A percentile compares a stretch with the other conserved stretches of the same genome.
Evolutionary conservation across 2,888 invertebrate species (phyloP).

Genomic region (Boloria selene): DNA sequence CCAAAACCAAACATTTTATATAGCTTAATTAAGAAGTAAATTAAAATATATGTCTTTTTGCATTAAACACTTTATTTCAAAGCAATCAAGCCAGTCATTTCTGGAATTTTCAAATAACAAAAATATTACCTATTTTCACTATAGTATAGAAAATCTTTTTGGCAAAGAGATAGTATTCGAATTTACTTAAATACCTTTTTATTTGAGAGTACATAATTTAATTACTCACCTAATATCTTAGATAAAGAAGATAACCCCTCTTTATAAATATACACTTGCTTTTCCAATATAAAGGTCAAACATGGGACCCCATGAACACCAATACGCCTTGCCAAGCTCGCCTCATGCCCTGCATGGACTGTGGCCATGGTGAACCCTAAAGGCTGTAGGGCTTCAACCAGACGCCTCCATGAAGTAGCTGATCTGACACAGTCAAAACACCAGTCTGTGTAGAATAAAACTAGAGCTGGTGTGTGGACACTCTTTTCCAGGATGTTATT

Average conservation of each 20-base stretch:
- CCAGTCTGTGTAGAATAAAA: slow-evolving; percentile 97
- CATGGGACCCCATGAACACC: slow-evolving; percentile 92
- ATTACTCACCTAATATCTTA: slow-evolving; percentile 87
- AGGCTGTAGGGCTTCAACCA: slow-evolving; percentile 93
- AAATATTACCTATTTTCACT: no score
- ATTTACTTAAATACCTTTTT: no score
- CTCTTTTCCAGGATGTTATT: slow-evolving; percentile 93
- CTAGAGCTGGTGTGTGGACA: slow-evolving; percentile 89
- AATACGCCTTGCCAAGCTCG: slow-evolving; percentile 88
- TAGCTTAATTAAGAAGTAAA: no score
- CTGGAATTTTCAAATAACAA: no score
- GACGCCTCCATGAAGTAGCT: slow-evolving; percentile 92
- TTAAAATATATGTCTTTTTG: no score
- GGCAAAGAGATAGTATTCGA: no score
- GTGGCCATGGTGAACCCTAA: slow-evolving; percentile 91
- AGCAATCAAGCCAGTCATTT: no score
- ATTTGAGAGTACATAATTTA: neutral
- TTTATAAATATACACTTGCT: slow-evolving; percentile 92
- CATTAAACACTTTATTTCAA: no score
- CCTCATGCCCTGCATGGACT: slow-evolving; percentile 91
- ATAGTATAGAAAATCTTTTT: no score
- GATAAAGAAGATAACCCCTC: slow-evolving; percentile 90
- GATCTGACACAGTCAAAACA: slow-evolving; percentile 95
- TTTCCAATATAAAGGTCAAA: slow-evolving; percentile 90
- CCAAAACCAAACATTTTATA: no score